phyloP scores from a whole-genome alignment of 2,888 invertebrate species.

The Ectobius pallidus region DNA sequence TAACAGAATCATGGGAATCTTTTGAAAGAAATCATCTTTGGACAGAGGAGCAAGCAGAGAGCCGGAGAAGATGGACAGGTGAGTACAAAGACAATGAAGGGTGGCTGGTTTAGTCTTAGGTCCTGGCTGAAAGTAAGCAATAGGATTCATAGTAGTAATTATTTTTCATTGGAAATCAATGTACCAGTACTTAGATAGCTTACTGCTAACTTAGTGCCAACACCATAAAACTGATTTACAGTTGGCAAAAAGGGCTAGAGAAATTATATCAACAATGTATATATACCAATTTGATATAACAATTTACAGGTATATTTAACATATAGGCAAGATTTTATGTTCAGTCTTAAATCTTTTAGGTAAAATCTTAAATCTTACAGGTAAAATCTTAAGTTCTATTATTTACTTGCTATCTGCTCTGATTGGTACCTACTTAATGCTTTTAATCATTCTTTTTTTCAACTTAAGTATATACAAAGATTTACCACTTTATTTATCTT shows the following conservation, averaged over 20 bases:
- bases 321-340: too few species aligned
- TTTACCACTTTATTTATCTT: too few species aligned
- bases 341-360: too few species aligned
- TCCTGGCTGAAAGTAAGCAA: neutral
- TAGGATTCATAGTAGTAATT: neutral
- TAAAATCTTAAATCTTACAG: too few species aligned
- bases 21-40: neutral
- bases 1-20: neutral
- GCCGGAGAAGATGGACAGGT: neutral
- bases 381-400: too few species aligned
- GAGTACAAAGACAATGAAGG: neutral
- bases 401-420: too few species aligned
- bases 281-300: neutral
- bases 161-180: neutral
- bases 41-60: neutral
- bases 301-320: neutral
- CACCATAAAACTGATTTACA: too few species aligned
- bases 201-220: too few species aligned
- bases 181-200: too few species aligned
- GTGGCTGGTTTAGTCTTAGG: neutral
- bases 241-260: neutral
- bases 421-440: too few species aligned
- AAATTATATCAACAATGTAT: neutral
- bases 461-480: too few species aligned
- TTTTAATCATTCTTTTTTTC: too few species aligned